Evolutionary conservation across 92 coral and sea anemone genomes (phyloP).

Genomic region (Palythoa grandiflora): DNA sequence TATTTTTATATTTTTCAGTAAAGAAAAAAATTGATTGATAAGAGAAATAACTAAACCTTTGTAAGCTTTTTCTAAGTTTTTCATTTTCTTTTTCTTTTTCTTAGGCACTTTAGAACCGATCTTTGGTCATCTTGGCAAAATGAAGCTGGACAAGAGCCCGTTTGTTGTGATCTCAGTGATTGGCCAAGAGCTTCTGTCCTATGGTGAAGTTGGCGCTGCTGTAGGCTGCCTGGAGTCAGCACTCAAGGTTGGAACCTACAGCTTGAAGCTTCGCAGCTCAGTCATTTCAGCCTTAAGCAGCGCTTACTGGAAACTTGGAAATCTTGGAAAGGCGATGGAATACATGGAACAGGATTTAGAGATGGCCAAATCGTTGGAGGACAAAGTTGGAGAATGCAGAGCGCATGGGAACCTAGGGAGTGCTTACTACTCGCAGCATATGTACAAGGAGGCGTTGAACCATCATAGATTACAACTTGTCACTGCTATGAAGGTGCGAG

Average conservation of each 20-base stretch:
- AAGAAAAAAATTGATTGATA: too few species aligned
- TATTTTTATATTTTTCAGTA: too few species aligned
- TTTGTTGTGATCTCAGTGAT: conserved; percentile 97
- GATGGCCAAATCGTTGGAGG: conserved; percentile 88
- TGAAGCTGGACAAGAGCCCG: conserved; percentile 92
- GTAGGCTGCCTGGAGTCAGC: conserved; percentile 96
- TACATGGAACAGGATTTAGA: conserved; percentile 96
- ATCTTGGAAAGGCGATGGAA: conserved; percentile 85
- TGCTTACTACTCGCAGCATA: conserved; percentile 87
- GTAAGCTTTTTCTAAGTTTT: background rate
- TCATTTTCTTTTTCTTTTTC: background rate
- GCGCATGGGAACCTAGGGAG: conserved; percentile 97
- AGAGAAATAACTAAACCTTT: background rate
- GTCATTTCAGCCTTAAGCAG: conserved; percentile 97
- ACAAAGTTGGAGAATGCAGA: conserved; percentile 93
- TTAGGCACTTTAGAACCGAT: conserved; percentile 83
- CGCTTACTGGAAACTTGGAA: conserved; percentile 98
- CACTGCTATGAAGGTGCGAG: conserved; percentile 88
- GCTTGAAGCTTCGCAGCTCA: conserved; percentile 95
- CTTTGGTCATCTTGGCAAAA: conserved; percentile 81
- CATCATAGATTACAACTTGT: conserved; percentile 88
- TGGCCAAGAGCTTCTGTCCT: conserved; percentile 93
- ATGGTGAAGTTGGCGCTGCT: conserved; percentile 87
- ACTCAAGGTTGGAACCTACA: conserved; percentile 90
- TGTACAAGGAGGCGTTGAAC: conserved; percentile 86